Evolutionary conservation across 2,888 invertebrate genomes (phyloP), one percentile per base, ranked within the genome.

Genomic region (Synergus umbraculus): DNA sequence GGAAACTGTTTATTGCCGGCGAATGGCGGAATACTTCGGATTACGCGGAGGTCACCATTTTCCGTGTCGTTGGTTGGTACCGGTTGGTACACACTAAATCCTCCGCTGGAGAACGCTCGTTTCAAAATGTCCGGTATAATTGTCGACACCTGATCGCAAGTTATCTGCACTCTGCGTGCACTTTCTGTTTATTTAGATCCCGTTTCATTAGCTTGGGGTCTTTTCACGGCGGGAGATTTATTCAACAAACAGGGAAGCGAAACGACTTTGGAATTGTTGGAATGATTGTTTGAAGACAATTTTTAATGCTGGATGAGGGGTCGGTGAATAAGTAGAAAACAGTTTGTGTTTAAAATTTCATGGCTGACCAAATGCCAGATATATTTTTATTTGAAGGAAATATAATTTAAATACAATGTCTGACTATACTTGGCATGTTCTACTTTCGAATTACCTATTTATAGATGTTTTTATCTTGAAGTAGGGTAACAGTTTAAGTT

Each of bases 1-100:
- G 88, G 85, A 87, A 90, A 89, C 89, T 90, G 90, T 91, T 91
- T 91, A 91, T 91, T 90, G 89, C 88, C 81, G 81, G 83, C 85
- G 86, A 88, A 90, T 89, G 88, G 88, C 87, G 85, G 85, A 82
- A 87, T 88, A 85, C 86, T 82, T 85, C 83, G 85, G 86, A 88
- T 89, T 89, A 87, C 84, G 79, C 81, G 76, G 80, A 79, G 85
- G 83, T 86, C 81, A 78, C 85, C 82, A 84, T 83, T 81, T 82
- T 80, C 58, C 49, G 79, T 78, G 84, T 79, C 84, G 82, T 83
- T 79, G 79, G 77, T 77, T 64, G 78, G 78, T 76, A 18, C 41
- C 79, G 78, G 76, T 79, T 69, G 76, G 76, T 80, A 78, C 82
- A 81, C 77, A 81, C 77, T 81, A 82, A 83, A 67, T 67, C 67